Percentiles rank a stretch among this genome's conserved stretches.
phyloP scores from a whole-genome alignment of 2,797 vertebrate species.

The Muscicapa striata region DNA sequence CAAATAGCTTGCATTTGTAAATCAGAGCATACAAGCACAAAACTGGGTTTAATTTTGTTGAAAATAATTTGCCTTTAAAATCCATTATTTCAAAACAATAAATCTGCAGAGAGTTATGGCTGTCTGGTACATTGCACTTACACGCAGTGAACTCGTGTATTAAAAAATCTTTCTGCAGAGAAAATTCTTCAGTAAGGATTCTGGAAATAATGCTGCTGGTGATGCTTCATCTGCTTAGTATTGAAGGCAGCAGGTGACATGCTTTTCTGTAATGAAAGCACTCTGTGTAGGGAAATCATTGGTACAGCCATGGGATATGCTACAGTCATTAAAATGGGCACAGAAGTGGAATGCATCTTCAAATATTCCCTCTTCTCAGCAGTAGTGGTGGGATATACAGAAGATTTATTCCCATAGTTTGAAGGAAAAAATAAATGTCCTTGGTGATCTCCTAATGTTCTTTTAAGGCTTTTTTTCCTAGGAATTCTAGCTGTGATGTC shows the following conservation, averaged over 20 bases:
- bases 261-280: background rate
- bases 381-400: background rate
- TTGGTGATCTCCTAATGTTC: background rate
- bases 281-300: background rate
- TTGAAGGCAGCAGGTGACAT: background rate
- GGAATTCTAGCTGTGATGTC: background rate
- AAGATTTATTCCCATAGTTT: background rate
- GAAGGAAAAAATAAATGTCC: background rate
- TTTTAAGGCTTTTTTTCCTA: background rate
- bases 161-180: background rate
- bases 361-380: background rate
- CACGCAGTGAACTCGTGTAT: background rate
- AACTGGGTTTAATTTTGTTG: background rate
- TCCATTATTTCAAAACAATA: background rate
- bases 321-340: background rate
- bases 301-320: background rate
- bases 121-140: background rate
- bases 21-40: background rate
- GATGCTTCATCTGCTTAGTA: background rate
- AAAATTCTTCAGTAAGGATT: background rate
- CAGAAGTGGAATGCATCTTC: background rate
- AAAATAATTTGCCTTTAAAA: background rate
- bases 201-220: background rate
- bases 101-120: background rate
- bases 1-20: background rate